A percentile compares a stretch with the other conserved stretches of the same genome.
These are phyloP conservation scores for Onthophagus sagittarius DNA, from an alignment of 2,888 invertebrate species.

Conservation along the genomic window DNA sequence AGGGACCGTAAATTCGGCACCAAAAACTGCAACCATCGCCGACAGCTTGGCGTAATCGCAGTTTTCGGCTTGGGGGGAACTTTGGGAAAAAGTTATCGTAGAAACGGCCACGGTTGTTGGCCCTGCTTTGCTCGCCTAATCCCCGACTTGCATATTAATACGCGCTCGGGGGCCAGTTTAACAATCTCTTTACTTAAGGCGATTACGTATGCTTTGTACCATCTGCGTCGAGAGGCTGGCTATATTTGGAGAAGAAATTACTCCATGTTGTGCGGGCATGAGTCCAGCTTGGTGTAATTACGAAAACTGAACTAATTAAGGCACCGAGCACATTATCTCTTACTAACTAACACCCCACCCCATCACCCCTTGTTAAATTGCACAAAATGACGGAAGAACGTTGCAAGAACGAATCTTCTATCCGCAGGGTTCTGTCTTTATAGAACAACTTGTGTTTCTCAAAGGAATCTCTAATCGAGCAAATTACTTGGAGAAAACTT, in stretches of 20 bases:
- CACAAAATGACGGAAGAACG: neutral
- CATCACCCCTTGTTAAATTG: neutral
- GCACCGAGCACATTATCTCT: neutral
- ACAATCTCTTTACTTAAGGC: conserved; percentile 4
- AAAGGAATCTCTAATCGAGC: neutral
- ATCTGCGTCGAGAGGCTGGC: neutral
- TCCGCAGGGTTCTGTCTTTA: neutral
- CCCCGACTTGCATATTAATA: conserved; percentile 10
- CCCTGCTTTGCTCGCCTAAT: neutral
- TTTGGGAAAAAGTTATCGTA: conserved; percentile 10
- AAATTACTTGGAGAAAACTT: neutral
- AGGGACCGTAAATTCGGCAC: conserved; percentile 12
- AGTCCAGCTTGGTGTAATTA: neutral
- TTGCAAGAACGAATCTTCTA: too few relatives aligned
- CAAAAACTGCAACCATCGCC: conserved; percentile 6
- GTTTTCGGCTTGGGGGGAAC: conserved; percentile 8
- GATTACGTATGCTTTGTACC: conserved; percentile 9
- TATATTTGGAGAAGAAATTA: conserved; percentile 5
- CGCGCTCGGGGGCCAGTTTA: neutral
- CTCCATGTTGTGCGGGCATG: neutral
- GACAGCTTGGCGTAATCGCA: conserved; percentile 11
- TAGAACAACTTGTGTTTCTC: neutral
- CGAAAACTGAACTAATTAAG: neutral
- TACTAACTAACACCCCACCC: neutral
- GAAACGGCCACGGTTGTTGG: neutral